These are phyloP conservation scores for Sardina pilchardus DNA, from an alignment of 2,113 vertebrate species.

Conservation along the genomic window DNA sequence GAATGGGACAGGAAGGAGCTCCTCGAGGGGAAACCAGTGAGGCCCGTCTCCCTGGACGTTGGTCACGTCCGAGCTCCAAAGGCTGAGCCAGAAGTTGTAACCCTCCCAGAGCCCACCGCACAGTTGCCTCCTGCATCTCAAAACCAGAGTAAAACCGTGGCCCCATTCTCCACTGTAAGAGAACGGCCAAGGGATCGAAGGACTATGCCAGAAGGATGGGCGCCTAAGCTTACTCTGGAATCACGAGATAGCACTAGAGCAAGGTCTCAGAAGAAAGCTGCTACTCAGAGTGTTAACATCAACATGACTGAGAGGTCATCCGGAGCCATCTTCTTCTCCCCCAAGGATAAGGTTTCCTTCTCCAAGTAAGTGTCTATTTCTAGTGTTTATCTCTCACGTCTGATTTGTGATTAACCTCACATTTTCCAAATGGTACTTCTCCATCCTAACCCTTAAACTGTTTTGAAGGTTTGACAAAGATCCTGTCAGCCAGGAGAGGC, in stretches of 20 bases:
- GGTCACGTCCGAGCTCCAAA: constrained; percentile 55
- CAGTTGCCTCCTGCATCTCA: constrained; percentile 28
- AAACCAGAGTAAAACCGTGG: constrained; percentile 45
- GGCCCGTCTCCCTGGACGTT: constrained; percentile 1
- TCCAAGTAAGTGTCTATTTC: constrained; percentile 76
- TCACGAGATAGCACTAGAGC: constrained; percentile 67
- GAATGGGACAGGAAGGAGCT: constrained; percentile 35
- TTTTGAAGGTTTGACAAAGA: constrained; percentile 72
- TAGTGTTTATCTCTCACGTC: background rate
- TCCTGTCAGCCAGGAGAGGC: constrained; percentile 60
- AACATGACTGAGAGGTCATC: constrained; percentile 63
- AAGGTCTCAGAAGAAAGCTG: constrained; percentile 60
- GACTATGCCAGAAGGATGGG: constrained; percentile 64
- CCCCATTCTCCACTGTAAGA: constrained; percentile 60
- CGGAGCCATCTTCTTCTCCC: constrained; percentile 82
- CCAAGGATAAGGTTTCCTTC: constrained; percentile 77
- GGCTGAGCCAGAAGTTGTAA: constrained; percentile 61
- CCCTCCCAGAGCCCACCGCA: constrained; percentile 30
- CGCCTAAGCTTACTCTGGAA: constrained; percentile 74
- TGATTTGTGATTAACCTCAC: background rate
- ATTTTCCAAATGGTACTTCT: background rate
- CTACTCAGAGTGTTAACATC: constrained; percentile 60
- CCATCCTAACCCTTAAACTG: constrained; percentile 19
- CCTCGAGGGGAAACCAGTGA: constrained; percentile 42
- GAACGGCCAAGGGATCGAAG: constrained; percentile 68